These are phyloP conservation scores for Chrysaora quinquecirrha DNA, from an alignment of 30 jellyfish, hydroid and myxozoan species.

Conservation along the genomic window DNA sequence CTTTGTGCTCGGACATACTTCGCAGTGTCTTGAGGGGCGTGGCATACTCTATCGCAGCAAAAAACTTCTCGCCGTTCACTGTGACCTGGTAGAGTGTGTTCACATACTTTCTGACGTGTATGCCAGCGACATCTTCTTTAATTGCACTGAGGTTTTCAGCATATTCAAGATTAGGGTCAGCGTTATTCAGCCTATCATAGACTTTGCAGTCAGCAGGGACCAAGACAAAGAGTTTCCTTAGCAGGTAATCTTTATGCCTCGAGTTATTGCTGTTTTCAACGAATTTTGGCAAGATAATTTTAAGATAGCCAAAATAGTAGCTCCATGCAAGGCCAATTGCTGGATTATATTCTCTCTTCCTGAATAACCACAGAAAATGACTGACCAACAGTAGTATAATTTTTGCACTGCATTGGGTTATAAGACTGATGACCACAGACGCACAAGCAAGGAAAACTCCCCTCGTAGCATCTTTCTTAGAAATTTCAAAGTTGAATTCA, in stretches of 20 bases:
- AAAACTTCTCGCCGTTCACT: background rate
- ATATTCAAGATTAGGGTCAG: conserved; percentile 4
- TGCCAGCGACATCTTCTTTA: conserved; percentile 28
- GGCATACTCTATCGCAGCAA: conserved; percentile 47
- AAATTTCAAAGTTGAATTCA: conserved; percentile 10
- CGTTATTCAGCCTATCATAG: conserved; percentile 7
- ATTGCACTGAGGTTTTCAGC: conserved; percentile 18
- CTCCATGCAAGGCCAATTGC: conserved; percentile 60
- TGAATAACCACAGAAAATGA: background rate
- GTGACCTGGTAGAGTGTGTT: conserved; percentile 13
- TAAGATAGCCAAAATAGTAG: conserved; percentile 44
- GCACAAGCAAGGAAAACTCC: background rate
- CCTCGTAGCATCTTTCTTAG: background rate
- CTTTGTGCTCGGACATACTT: conserved; percentile 18
- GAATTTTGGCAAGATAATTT: conserved; percentile 44
- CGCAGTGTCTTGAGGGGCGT: conserved; percentile 27
- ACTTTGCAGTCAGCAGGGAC: conserved; percentile 52
- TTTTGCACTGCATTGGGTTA: background rate
- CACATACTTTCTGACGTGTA: conserved; percentile 22
- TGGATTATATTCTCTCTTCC: conserved; percentile 1
- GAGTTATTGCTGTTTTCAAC: conserved; percentile 7
- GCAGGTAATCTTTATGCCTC: conserved; percentile 3
- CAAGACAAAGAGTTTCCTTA: conserved; percentile 23
- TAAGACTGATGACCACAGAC: background rate
- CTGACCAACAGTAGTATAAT: background rate